Conservation (phyloP, 2,888 invertebrate species). For the Stenichneumon culpator region DNA sequence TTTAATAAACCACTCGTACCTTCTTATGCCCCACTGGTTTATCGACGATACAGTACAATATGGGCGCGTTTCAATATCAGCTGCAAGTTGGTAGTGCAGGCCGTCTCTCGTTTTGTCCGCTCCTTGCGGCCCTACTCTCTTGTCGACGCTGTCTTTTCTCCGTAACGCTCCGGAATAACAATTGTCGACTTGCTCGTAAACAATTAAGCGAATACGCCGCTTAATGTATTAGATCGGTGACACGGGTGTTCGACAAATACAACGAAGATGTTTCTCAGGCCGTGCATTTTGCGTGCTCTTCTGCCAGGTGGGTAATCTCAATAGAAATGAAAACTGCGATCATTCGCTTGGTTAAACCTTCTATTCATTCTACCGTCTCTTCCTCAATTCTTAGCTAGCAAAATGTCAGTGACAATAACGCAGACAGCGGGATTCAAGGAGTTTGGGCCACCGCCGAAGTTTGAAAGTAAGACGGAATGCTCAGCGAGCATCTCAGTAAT, state of each 20-base stretch:
- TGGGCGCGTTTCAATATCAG: neutral
- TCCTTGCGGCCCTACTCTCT: neutral
- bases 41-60: neutral
- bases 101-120: neutral
- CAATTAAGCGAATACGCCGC: constrained; percentile 28
- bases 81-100: neutral
- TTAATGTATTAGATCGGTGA: constrained; percentile 10
- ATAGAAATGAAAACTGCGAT: constrained; percentile 38
- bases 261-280: constrained; percentile 62
- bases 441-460: constrained; percentile 89
- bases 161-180: neutral
- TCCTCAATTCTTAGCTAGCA: constrained; percentile 40
- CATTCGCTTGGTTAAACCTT: constrained; percentile 41
- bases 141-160: neutral
- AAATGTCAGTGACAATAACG: constrained; percentile 55
- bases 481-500: constrained; percentile 41
- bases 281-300: constrained; percentile 43
- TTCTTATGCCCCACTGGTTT: neutral
- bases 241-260: neutral
- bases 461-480: constrained; percentile 87
- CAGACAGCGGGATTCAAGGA: constrained; percentile 89
- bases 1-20: constrained; percentile 1
- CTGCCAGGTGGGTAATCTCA: constrained; percentile 60
- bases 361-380: neutral
- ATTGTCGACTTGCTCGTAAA: neutral